Evolutionary conservation across 1,140 invertebrate species (phyloP).

Genomic region (Maconellicoccus hirsutus): DNA sequence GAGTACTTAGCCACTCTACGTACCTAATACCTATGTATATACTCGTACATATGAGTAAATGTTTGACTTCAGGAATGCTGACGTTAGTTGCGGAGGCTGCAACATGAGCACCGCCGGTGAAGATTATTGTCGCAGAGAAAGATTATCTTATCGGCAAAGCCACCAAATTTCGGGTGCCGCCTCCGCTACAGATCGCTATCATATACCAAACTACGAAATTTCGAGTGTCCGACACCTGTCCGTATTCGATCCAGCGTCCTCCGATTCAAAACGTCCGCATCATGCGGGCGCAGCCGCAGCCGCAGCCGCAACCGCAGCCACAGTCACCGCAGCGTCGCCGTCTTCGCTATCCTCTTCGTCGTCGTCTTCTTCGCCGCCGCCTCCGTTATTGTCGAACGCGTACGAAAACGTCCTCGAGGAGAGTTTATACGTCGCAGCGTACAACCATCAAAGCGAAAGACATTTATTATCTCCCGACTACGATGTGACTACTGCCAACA

Average conservation of each 20-base stretch:
- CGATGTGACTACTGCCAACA: neutral
- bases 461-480: neutral
- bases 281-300: neutral
- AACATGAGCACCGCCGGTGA: slow-evolving; percentile 6
- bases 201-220: neutral
- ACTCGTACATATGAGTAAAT: neutral
- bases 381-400: neutral
- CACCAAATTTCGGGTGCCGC: slow-evolving; percentile 14
- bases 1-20: too few species aligned
- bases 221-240: neutral
- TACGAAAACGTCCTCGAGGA: neutral
- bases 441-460: neutral
- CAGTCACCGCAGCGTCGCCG: neutral
- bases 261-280: neutral
- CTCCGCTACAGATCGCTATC: slow-evolving; percentile 12
- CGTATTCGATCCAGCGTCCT: neutral
- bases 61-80: neutral
- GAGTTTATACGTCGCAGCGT: neutral
- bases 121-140: neutral
- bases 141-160: slow-evolving; percentile 8
- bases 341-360: neutral
- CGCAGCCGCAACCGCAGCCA: neutral
- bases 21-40: neutral
- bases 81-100: slow-evolving; percentile 12
- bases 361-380: neutral